Conservation (phyloP, 2,797 vertebrate genomes). For the Crenuchus spilurus region DNA sequence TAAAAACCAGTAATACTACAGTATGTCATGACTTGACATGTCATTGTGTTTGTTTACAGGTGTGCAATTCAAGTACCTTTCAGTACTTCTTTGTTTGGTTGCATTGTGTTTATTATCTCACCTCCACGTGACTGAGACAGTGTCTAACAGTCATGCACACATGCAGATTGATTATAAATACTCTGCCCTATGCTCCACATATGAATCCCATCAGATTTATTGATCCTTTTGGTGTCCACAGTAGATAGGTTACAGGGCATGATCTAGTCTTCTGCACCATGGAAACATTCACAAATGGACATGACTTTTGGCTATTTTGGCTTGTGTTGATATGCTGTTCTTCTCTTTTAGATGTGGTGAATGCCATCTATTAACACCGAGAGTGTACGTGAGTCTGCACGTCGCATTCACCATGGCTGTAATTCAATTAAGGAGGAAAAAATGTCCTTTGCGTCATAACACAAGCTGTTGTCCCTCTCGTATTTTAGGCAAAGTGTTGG, state of each 20-base stretch:
- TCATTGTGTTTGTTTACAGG: no score
- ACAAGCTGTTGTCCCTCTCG: constrained; percentile 32
- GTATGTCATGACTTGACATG: no score
- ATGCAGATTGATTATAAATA: not conserved
- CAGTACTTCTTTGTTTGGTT: no score
- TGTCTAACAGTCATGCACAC: not conserved
- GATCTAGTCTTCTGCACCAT: not conserved
- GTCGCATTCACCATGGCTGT: constrained; percentile 6
- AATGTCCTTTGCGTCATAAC: constrained; percentile 34
- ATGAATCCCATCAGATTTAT: not conserved
- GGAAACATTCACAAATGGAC: not conserved
- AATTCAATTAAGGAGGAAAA: constrained; percentile 40
- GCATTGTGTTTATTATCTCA: not conserved
- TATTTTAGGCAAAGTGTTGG: constrained; percentile 35
- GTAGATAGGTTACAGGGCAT: not conserved
- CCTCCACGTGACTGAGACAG: not conserved
- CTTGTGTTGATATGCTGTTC: not conserved
- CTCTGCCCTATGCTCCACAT: not conserved
- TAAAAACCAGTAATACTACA: no score
- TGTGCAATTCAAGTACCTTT: no score
- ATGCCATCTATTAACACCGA: not conserved
- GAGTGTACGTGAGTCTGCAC: not conserved
- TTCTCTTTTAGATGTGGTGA: not conserved
- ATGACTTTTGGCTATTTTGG: not conserved
- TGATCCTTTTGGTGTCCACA: not conserved